phyloP scores from a whole-genome alignment of 2,113 vertebrate genomes.

The Alouatta palliata region DNA sequence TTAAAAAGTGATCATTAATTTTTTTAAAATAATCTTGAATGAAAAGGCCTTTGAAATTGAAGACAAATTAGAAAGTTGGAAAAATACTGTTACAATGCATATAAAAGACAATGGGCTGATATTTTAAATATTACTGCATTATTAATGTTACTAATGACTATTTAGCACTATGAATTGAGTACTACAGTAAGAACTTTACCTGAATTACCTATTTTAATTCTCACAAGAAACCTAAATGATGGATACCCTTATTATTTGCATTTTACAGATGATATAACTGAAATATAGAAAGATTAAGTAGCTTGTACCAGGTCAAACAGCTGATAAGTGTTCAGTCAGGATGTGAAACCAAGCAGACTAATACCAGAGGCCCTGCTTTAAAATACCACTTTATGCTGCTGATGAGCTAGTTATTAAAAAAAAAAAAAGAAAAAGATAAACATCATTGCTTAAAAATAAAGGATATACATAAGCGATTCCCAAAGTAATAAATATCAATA shows the following conservation, averaged over 20 bases:
- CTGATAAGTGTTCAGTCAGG: not conserved
- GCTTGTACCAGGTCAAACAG: not conserved
- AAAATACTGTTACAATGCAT: not conserved
- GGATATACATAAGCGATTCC: not conserved
- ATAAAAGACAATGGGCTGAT: not conserved
- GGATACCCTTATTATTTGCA: not conserved
- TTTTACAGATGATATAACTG: not conserved
- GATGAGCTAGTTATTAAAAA: not conserved
- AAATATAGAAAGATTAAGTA: not conserved
- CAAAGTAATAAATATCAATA: not conserved
- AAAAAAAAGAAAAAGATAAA: not conserved
- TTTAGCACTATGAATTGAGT: not conserved
- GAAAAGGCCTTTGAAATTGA: not conserved
- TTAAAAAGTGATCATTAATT: not conserved
- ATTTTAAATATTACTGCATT: not conserved
- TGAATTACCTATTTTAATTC: not conserved
- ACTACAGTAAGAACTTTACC: not conserved
- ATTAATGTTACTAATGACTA: not conserved
- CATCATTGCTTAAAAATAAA: not conserved
- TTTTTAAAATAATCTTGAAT: not conserved
- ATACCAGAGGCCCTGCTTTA: not conserved
- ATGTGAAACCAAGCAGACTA: not conserved
- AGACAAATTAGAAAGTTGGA: not conserved
- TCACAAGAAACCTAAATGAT: not conserved
- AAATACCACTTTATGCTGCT: not conserved